Conservation (phyloP, 2,797 vertebrate species). For the Acrossocheilus wenchowensis region DNA sequence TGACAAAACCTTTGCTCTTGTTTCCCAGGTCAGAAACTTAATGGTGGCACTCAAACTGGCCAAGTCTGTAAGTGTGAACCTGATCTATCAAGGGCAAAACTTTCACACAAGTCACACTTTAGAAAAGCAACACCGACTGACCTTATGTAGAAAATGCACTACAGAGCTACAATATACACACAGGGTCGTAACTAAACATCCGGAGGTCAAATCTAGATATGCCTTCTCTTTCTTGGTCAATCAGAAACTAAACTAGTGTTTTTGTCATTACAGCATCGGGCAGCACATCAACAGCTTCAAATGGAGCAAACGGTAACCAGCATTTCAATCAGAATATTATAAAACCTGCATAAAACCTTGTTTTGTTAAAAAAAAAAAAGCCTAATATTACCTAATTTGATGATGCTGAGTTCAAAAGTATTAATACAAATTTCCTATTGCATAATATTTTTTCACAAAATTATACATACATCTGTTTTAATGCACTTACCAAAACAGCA, state of each 20-base stretch:
- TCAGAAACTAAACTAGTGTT: conserved; percentile 1
- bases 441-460: too few relatives aligned
- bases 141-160: neutral
- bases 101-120: conserved; percentile 34
- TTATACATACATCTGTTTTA: neutral
- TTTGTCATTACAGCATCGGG: conserved; percentile 57
- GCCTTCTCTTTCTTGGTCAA: neutral
- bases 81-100: conserved; percentile 37
- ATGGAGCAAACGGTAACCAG: conserved; percentile 55
- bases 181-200: neutral
- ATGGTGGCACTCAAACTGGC: conserved; percentile 56
- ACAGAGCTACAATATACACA: neutral
- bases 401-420: neutral
- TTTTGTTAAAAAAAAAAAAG: neutral
- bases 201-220: neutral
- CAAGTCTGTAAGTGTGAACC: conserved; percentile 55
- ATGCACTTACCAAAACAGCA: neutral
- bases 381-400: neutral
- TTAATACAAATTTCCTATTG: neutral
- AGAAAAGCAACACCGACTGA: conserved; percentile 27
- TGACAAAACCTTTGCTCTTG: conserved; percentile 51
- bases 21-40: conserved; percentile 64
- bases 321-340: neutral
- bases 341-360: neutral
- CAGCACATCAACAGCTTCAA: conserved; percentile 50